Evolutionary conservation across 2,797 vertebrate species (phyloP), one percentile per base, ranked within the genome.

Genomic region (Thalassophryne amazonica): DNA sequence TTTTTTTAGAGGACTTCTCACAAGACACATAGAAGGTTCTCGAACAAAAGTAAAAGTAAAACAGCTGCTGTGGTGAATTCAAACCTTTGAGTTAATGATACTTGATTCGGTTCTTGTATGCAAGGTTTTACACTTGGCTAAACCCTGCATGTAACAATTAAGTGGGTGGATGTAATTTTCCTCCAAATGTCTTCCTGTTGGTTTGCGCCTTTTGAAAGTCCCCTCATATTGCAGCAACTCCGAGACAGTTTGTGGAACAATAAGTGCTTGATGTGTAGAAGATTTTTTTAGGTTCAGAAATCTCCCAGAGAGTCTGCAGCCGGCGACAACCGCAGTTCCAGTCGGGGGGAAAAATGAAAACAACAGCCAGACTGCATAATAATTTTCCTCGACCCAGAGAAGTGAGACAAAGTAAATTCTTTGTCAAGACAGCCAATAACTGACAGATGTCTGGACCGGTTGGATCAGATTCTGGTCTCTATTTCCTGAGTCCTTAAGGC

Each of bases 331-430:
- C 78, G 72, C 79, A 49, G 86, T 82, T 79, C 70, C 78, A 86
- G 76, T 59, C 60, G 19, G 33, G 25, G 23, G 57, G 52, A 49
- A 5, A 13, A 37, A 77, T 85, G 77, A 70, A 81, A 89, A 89
- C 79, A 81, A 62, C 69, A 53, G 73, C 79, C 81, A 89, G 87
- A 91, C 90, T 92, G 78, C 82, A 40, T 51, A 83, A 81, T 83
- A 86, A 90, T 92, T 91, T 89, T 76, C 75, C 80, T 72, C 77
- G 70, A 50, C 65, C 83, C 73, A 81, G 72, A 70, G 61, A 87
- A 91, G 79, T 58, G 77, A 91, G 88, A 85, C 91, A 92, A 94
- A 93, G 89, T 88, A 62, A 77, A 88, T 86, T 63, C 70, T 86
- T 89, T 78, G 73, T 82, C 47, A 71, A 84, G 86, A 90, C 84